A percentile compares a stretch with the other conserved stretches of the same genome.
phyloP scores from a whole-genome alignment of 2,113 vertebrate species.

The Trogon surrucura region DNA sequence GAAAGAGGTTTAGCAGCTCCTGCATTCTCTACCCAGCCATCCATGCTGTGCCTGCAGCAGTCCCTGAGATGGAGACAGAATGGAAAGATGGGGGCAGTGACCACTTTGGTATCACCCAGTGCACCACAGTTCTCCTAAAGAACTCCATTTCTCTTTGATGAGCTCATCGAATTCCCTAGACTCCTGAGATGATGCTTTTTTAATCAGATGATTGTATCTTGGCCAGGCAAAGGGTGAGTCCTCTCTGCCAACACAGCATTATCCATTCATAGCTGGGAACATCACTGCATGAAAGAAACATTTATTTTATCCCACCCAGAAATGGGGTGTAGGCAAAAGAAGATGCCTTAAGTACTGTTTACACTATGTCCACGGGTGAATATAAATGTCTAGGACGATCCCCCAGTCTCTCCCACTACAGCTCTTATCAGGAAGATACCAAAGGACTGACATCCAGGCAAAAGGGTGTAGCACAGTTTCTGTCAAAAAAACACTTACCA shows the following conservation, averaged over 20 bases:
- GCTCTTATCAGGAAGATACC: background rate
- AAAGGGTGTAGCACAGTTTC: background rate
- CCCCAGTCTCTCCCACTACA: background rate
- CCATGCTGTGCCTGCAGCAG: background rate
- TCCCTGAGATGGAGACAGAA: fast-evolving
- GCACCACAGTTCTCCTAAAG: background rate
- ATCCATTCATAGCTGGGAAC: background rate
- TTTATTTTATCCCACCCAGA: background rate
- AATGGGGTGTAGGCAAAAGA: background rate
- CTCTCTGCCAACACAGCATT: background rate
- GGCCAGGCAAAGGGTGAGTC: background rate
- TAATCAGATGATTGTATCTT: background rate
- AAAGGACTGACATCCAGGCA: background rate
- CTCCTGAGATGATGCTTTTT: background rate
- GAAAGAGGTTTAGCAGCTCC: background rate
- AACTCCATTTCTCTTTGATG: background rate
- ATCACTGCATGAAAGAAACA: background rate
- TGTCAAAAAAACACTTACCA: slow-evolving; percentile 79
- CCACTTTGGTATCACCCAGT: background rate
- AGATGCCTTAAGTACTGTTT: background rate
- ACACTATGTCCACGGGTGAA: background rate
- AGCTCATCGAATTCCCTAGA: background rate
- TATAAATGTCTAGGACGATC: background rate
- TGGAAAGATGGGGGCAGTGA: background rate
- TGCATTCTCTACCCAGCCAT: background rate